Base-by-base conservation (phyloP, 2,888 invertebrate species). In the Deilephila elpenor region DNA sequence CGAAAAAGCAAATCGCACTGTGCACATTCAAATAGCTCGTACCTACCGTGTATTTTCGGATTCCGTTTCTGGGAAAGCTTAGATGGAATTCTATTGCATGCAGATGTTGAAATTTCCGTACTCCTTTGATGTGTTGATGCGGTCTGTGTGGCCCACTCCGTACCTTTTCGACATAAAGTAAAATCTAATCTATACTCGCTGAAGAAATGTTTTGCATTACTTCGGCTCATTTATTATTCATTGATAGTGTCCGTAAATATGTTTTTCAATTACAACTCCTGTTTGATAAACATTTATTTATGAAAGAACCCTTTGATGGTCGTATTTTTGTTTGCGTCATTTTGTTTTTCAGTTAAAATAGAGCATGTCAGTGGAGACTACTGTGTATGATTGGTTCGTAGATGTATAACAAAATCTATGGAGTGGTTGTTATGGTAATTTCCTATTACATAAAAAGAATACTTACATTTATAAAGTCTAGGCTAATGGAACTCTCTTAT, bases 131-230 rank as follows among this genome's bases (percentile, higher is more conserved):
- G 70, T 62, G 61, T 53, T 25, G 64, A 72, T 17, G 64, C 44
- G 5, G 74, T 76, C 32, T 76, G 73, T 8, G 73, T 74, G 44
- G 56, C 56, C 61, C 73, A 67, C 72, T 74, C 74, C 72, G 51
- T 59, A 61, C 71, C 76, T 74, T 73, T 32, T 67, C 19, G 60
- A 73, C 53, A 71, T 29, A 59, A 56, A 67, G 19, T 37, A 67
- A 67, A 67, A 64, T 44, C 29, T 25, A 59, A 59, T 17, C 59
- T 34, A 53, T 25, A 14, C 56, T 62, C 25, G 14, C 44, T 14
- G 44, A 44, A 59, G n/a, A 53, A 29, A 0, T 56, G 29, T 37
- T 72, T 60, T 56, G 53, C 53, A 61, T 70, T 70, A 19, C 56
- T n/a, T n/a, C n/a, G 56, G 56, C 64, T 71, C 56, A 44, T 67